Percentiles rank a stretch among this genome's conserved stretches.
Evolutionary conservation across 2,888 invertebrate genomes (phyloP).

Genomic region (Caenorhabditis wallacei): DNA sequence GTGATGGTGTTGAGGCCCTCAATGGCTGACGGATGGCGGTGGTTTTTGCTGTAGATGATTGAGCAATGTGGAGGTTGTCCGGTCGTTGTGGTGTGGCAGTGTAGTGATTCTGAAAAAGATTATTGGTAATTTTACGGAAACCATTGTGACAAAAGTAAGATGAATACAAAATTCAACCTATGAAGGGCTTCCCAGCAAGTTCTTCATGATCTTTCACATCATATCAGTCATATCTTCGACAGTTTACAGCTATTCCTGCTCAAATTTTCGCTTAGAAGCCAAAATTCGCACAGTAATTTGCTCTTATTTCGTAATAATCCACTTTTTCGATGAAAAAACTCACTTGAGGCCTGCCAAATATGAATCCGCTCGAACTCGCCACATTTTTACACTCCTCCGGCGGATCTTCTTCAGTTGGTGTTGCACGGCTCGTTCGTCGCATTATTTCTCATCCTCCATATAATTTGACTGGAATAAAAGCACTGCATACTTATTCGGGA

Average conservation of each 20-base stretch:
- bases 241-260: too few species aligned
- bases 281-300: too few species aligned
- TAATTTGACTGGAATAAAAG: conserved; percentile 35
- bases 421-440: conserved; percentile 31
- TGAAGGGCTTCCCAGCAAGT: too few species aligned
- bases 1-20: conserved; percentile 1
- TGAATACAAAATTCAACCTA: too few species aligned
- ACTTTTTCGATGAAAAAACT: too few species aligned
- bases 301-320: too few species aligned
- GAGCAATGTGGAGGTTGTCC: conserved; percentile 27
- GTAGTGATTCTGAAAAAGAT: conserved; percentile 42
- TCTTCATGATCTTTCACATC: too few species aligned
- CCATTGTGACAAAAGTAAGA: too few species aligned
- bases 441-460: conserved; percentile 38
- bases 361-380: conserved; percentile 30
- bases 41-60: not conserved
- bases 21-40: conserved; percentile 12
- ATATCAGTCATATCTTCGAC: too few species aligned
- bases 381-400: conserved; percentile 20
- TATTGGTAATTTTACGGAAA: too few species aligned
- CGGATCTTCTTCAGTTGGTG: conserved; percentile 19
- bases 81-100: conserved; percentile 49
- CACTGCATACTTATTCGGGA: conserved; percentile 3
- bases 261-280: too few species aligned
- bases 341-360: conserved; percentile 42